phyloP scores from a whole-genome alignment of 1,140 invertebrate genomes.

The Stratiolaelaps scimitus region DNA sequence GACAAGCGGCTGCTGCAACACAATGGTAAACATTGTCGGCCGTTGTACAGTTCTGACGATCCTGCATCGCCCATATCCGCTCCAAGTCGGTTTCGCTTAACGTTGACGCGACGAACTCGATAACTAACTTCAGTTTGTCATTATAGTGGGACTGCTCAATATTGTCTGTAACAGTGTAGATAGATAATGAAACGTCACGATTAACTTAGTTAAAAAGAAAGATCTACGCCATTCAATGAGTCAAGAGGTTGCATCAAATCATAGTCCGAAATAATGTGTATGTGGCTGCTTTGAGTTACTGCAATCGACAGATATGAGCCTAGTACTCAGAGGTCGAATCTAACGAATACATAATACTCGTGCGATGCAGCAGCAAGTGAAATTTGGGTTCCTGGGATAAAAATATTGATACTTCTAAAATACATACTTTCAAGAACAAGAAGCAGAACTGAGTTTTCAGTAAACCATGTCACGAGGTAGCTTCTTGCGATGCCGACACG shows the following conservation, averaged over 20 bases:
- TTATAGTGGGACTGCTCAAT: slow-evolving; percentile 16
- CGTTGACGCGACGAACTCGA: slow-evolving; percentile 24
- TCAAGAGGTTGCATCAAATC: neutral
- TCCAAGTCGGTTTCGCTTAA: slow-evolving; percentile 4
- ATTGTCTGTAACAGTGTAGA: neutral
- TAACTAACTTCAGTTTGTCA: slow-evolving; percentile 24
- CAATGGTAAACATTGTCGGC: slow-evolving; percentile 49
- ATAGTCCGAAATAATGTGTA: no score
- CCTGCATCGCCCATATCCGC: slow-evolving; percentile 36
- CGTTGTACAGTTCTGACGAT: slow-evolving; percentile 45
- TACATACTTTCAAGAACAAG: slow-evolving; percentile 46
- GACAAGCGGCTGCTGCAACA: slow-evolving; percentile 46
- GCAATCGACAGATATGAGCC: no score
- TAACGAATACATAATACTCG: no score
- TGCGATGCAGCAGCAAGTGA: no score
- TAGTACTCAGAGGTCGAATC: no score
- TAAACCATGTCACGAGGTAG: slow-evolving; percentile 46
- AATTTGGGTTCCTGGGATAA: slow-evolving; percentile 14
- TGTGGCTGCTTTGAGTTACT: no score
- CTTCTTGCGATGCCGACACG: slow-evolving; percentile 41
- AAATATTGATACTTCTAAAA: slow-evolving; percentile 15
- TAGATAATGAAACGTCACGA: neutral
- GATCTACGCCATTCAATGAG: neutral
- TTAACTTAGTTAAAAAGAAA: neutral
- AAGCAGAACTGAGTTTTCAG: slow-evolving; percentile 44